Conservation (phyloP, 2,113 vertebrate genomes). For the Micronycteris hirsuta region DNA sequence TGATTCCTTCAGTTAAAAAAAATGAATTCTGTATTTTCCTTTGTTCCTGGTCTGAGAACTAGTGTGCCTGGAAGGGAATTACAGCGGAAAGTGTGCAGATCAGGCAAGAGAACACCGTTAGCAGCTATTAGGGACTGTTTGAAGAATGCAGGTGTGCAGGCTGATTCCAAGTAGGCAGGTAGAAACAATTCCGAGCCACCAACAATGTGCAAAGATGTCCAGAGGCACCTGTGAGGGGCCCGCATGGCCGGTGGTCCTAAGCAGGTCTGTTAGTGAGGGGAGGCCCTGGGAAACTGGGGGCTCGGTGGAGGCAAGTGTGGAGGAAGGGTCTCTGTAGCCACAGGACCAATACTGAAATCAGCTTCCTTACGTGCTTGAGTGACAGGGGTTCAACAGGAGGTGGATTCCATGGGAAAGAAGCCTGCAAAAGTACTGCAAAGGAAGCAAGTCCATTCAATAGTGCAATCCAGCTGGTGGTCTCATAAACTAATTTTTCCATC, state of each 20-base stretch:
- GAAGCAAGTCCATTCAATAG: background rate
- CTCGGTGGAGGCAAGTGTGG: background rate
- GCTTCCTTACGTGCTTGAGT: background rate
- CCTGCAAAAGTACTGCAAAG: background rate
- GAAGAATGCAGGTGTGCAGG: background rate
- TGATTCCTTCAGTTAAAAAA: background rate
- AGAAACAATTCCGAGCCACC: background rate
- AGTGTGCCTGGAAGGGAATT: background rate
- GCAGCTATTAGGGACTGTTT: too few species aligned
- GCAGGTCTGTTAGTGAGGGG: fast-evolving
- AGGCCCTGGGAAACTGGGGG: background rate
- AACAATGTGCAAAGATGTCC: background rate
- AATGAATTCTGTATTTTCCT: background rate
- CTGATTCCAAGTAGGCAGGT: background rate
- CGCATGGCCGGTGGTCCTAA: background rate
- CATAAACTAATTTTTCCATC: background rate
- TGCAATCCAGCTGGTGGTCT: background rate
- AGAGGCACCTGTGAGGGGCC: background rate
- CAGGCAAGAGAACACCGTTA: background rate
- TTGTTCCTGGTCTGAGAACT: background rate
- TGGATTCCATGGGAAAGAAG: background rate
- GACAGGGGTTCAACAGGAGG: background rate
- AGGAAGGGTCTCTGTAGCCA: background rate
- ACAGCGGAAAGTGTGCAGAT: fast-evolving
- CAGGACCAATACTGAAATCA: background rate